Percentiles rank a stretch among this genome's conserved stretches.
Evolutionary conservation across 2,797 vertebrate species (phyloP).

Genomic region (Scleropages formosus): DNA sequence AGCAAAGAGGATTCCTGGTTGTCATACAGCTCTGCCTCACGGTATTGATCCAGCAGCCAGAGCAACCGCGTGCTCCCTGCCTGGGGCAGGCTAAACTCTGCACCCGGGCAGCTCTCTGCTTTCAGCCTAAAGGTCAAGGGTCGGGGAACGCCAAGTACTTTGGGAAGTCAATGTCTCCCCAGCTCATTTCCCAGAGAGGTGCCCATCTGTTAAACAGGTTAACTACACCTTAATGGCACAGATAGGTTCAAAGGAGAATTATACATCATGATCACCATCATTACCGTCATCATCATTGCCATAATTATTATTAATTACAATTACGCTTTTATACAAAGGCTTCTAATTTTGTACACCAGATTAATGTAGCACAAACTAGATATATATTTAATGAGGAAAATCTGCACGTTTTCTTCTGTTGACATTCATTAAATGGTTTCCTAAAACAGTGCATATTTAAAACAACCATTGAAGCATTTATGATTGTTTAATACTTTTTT

Average conservation of each 20-base stretch:
- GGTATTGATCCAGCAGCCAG: constrained; percentile 48
- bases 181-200: constrained; percentile 48
- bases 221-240: constrained; percentile 46
- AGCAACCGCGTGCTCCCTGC: constrained; percentile 39
- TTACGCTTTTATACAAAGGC: too few relatives aligned
- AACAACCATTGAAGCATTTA: too few relatives aligned
- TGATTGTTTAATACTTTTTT: too few relatives aligned
- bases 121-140: constrained; percentile 62
- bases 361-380: too few relatives aligned
- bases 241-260: constrained; percentile 12
- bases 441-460: too few relatives aligned
- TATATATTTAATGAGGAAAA: too few relatives aligned
- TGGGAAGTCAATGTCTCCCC: constrained; percentile 63
- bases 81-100: constrained; percentile 63
- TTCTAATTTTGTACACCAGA: too few relatives aligned
- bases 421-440: too few relatives aligned
- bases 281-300: neutral
- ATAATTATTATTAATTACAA: neutral
- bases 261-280: constrained; percentile 1
- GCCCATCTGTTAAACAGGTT: constrained; percentile 75
- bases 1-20: constrained; percentile 12
- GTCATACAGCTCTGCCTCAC: constrained; percentile 17
- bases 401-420: too few relatives aligned
- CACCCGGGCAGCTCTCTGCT: constrained; percentile 48
- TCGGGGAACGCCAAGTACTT: constrained; percentile 66